Conservation (phyloP, 1,140 invertebrate genomes). For the Formica exsecta region DNA sequence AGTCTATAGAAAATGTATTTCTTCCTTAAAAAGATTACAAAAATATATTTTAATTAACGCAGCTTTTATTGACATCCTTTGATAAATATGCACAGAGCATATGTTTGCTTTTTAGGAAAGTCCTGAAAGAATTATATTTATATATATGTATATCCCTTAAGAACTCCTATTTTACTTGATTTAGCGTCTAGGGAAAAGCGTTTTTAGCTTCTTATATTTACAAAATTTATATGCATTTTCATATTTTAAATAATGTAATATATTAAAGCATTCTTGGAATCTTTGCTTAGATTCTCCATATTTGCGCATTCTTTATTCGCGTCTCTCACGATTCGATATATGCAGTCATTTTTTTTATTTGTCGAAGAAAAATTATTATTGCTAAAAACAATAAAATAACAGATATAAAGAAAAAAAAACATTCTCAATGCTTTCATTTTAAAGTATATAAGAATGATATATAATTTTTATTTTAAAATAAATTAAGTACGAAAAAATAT, state of each 20-base stretch:
- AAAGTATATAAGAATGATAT: not conserved
- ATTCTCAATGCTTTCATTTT: not conserved
- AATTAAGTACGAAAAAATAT: slow-evolving; percentile 6
- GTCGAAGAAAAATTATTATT: not conserved
- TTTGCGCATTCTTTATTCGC: not conserved
- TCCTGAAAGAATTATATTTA: not conserved
- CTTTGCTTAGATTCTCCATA: not conserved
- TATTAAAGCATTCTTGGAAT: not conserved
- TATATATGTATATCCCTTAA: not conserved
- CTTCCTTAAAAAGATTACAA: not conserved
- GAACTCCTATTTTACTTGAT: not conserved
- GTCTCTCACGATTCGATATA: not conserved
- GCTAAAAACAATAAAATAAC: not conserved
- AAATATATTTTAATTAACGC: slow-evolving; percentile 27
- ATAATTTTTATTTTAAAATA: not conserved
- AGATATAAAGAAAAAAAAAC: not conserved
- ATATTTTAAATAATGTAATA: not conserved
- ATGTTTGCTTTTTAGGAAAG: not conserved
- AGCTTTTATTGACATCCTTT: not conserved
- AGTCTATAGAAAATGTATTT: not conserved
- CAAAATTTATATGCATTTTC: slow-evolving; percentile 1
- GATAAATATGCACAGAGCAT: not conserved
- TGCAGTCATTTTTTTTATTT: not conserved
- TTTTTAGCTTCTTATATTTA: slow-evolving; percentile 17
- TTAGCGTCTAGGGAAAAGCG: not conserved